Percentiles rank a stretch among this genome's conserved stretches.
Evolutionary conservation across 2,888 invertebrate genomes (phyloP).

Genomic region (Agelastica alni): DNA sequence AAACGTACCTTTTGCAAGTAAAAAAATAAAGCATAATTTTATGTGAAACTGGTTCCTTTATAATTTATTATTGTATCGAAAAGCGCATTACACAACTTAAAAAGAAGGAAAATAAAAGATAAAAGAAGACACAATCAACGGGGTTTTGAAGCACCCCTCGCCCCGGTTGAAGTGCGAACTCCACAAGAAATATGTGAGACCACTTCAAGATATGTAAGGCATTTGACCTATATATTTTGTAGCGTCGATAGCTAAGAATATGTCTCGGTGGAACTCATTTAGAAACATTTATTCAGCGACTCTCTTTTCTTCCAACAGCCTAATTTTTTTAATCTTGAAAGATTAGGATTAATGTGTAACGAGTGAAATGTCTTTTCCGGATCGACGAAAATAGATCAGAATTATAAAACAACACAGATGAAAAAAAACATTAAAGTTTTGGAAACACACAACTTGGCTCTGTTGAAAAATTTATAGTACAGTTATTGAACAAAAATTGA

Average conservation of each 20-base stretch:
- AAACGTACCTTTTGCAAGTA: too few relatives aligned
- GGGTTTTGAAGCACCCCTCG: conserved; percentile 2
- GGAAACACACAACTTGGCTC: neutral
- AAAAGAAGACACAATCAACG: conserved; percentile 12
- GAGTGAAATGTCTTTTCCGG: neutral
- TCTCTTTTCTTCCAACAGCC: conserved; percentile 8
- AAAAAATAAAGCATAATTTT: too few relatives aligned
- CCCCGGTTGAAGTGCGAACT: conserved; percentile 14
- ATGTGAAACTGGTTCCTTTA: too few relatives aligned
- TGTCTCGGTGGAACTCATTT: conserved; percentile 10
- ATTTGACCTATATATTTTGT: conserved; percentile 17
- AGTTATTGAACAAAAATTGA: neutral
- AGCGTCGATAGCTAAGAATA: conserved; percentile 11
- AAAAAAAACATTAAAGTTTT: neutral
- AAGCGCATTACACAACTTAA: too few relatives aligned
- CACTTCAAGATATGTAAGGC: conserved; percentile 20
- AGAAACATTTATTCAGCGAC: conserved; percentile 18
- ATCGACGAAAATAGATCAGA: neutral
- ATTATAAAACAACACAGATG: conserved; percentile 1
- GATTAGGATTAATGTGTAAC: conserved; percentile 3
- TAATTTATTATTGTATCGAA: too few relatives aligned
- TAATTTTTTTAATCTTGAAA: conserved; percentile 5
- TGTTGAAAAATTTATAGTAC: neutral
- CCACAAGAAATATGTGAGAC: conserved; percentile 15
- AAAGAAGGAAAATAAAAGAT: conserved; percentile 12